These are phyloP conservation scores for Natrix natrix DNA, from an alignment of 2,797 vertebrate species.

Conservation along the genomic window DNA sequence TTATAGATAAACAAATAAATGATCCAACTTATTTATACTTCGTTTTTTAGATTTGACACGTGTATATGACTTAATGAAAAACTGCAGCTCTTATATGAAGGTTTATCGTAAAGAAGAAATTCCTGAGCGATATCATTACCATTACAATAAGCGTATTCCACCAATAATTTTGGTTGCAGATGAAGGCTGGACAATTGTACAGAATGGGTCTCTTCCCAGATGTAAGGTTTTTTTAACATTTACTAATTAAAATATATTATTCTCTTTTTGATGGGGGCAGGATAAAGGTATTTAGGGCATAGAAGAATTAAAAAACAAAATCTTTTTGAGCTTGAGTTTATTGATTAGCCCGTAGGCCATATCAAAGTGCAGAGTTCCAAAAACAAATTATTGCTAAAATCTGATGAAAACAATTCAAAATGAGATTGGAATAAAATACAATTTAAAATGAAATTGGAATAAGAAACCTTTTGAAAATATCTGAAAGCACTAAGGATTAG, in stretches of 20 bases:
- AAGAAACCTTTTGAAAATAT: not conserved
- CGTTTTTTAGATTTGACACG: constrained; percentile 70
- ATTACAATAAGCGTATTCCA: constrained; percentile 80
- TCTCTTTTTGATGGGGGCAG: not conserved
- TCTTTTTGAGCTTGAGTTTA: not conserved
- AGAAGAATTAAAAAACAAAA: not conserved
- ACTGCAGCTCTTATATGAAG: constrained; percentile 80
- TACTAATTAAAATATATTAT: not conserved
- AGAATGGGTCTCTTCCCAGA: constrained; percentile 67
- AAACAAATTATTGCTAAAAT: not conserved
- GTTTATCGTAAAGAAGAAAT: constrained; percentile 85
- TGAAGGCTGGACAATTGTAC: constrained; percentile 92
- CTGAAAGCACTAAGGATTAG: not conserved
- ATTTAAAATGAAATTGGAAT: not conserved
- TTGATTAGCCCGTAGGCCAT: not conserved
- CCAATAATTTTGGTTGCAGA: constrained; percentile 89
- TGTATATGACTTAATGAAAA: constrained; percentile 75
- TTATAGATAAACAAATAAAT: not conserved
- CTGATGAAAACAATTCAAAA: not conserved
- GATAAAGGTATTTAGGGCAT: not conserved
- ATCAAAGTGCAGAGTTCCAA: not conserved
- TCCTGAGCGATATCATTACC: constrained; percentile 87
- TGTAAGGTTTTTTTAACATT: constrained; percentile 67
- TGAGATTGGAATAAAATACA: not conserved
- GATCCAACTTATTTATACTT: not conserved